Percentiles rank a stretch among this genome's conserved stretches.
These are phyloP conservation scores for Magallana angulata DNA, from an alignment of 1,140 invertebrate species.

Conservation along the genomic window DNA sequence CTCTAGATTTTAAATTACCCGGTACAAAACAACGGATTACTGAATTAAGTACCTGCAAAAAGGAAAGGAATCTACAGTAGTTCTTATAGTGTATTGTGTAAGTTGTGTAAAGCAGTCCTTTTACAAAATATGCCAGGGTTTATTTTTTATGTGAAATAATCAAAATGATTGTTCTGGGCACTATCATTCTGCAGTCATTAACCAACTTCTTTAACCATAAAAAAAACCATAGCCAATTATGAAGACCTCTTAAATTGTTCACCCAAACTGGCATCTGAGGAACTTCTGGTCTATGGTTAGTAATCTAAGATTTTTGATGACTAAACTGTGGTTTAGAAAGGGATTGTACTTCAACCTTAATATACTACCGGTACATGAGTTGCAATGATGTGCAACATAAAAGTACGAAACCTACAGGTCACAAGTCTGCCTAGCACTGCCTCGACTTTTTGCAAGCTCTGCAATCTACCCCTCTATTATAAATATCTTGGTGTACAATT, in stretches of 20 bases:
- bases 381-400: conserved; percentile 1
- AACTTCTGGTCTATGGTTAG: not conserved
- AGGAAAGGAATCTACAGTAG: too few relatives aligned
- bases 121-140: too few relatives aligned
- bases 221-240: too few relatives aligned
- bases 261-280: not conserved
- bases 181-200: not conserved
- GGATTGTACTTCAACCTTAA: conserved; percentile 6
- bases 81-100: too few relatives aligned
- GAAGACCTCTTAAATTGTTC: too few relatives aligned
- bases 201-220: not conserved
- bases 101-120: too few relatives aligned
- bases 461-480: not conserved
- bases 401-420: conserved; percentile 5
- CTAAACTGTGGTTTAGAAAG: not conserved
- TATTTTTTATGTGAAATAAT: not conserved
- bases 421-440: not conserved
- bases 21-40: too few relatives aligned
- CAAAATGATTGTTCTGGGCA: not conserved
- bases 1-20: too few relatives aligned
- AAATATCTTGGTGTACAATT: not conserved
- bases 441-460: not conserved
- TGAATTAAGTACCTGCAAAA: too few relatives aligned
- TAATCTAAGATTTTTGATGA: not conserved
- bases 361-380: not conserved